A percentile compares a stretch with the other conserved stretches of the same genome.
Conservation (phyloP, 1,140 invertebrate genomes). For the Drosophila carrolli region DNA sequence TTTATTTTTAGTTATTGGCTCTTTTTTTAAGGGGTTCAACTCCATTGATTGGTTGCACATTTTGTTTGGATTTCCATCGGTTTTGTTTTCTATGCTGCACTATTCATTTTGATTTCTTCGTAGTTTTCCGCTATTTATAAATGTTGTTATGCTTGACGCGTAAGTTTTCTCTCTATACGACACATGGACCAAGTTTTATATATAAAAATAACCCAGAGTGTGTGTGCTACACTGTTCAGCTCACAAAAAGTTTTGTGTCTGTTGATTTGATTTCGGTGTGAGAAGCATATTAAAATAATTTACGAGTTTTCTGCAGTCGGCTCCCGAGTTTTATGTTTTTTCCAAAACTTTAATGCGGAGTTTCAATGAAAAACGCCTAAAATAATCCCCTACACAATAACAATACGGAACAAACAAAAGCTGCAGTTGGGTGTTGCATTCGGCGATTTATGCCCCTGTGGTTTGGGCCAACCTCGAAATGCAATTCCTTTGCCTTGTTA, state of each 20-base stretch:
- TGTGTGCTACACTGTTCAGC: constrained; percentile 56
- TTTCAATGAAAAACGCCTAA: constrained; percentile 49
- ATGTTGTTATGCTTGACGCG: constrained; percentile 70
- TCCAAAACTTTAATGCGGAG: constrained; percentile 46
- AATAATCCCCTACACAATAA: constrained; percentile 44
- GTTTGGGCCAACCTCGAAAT: constrained; percentile 34
- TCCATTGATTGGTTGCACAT: constrained; percentile 75
- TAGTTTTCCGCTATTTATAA: constrained; percentile 69
- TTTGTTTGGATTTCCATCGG: constrained; percentile 50
- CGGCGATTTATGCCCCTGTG: constrained; percentile 25
- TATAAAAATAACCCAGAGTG: constrained; percentile 28
- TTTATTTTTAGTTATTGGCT: constrained; percentile 59
- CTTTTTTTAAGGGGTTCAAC: constrained; percentile 66
- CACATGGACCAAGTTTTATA: constrained; percentile 40
- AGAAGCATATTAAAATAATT: constrained; percentile 74
- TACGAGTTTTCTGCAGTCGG: constrained; percentile 75
- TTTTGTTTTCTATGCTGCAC: constrained; percentile 49
- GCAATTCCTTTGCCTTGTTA: constrained; percentile 22
- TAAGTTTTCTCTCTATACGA: constrained; percentile 65
- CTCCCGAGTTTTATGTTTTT: constrained; percentile 42
- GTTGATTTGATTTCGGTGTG: constrained; percentile 46
- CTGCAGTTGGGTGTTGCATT: constrained; percentile 11
- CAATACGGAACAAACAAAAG: constrained; percentile 36
- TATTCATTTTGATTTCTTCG: constrained; percentile 70
- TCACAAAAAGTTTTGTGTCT: constrained; percentile 54